These are phyloP conservation scores for Mustela lutreola DNA, from an alignment of 2,113 vertebrate genomes.

Conservation along the genomic window DNA sequence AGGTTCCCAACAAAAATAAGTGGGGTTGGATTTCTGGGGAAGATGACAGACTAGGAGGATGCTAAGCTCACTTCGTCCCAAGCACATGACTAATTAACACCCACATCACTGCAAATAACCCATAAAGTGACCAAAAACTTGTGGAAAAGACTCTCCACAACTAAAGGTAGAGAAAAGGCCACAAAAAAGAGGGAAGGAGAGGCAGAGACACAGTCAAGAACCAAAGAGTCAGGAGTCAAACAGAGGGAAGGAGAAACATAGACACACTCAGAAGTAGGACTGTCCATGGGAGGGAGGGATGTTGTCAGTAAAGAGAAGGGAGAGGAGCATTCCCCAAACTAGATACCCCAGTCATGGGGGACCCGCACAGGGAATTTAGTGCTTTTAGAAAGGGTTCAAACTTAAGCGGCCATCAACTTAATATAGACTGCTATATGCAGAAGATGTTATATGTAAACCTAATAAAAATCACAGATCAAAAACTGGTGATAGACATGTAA, in stretches of 20 bases:
- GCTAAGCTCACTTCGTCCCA: background rate
- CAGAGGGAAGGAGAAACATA: background rate
- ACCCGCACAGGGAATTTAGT: background rate
- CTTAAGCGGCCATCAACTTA: background rate
- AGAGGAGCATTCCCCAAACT: background rate
- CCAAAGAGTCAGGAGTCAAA: background rate
- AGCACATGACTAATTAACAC: background rate
- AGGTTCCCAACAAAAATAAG: background rate
- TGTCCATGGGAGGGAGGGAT: background rate
- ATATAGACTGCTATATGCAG: background rate
- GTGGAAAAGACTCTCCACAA: background rate
- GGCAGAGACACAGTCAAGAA: background rate
- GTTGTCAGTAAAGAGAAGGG: background rate
- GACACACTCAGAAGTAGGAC: background rate
- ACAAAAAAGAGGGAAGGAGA: background rate
- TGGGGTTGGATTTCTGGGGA: background rate
- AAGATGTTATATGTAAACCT: background rate
- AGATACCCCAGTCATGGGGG: background rate
- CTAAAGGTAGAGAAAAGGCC: background rate
- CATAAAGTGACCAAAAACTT: background rate
- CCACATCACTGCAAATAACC: background rate
- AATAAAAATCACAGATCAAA: background rate
- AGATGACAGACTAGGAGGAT: background rate
- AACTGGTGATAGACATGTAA: background rate
- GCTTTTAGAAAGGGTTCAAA: background rate